Percentiles rank a stretch among this genome's conserved stretches.
Conservation (phyloP, 2,888 invertebrate species). For the Drosophila basisetae region DNA sequence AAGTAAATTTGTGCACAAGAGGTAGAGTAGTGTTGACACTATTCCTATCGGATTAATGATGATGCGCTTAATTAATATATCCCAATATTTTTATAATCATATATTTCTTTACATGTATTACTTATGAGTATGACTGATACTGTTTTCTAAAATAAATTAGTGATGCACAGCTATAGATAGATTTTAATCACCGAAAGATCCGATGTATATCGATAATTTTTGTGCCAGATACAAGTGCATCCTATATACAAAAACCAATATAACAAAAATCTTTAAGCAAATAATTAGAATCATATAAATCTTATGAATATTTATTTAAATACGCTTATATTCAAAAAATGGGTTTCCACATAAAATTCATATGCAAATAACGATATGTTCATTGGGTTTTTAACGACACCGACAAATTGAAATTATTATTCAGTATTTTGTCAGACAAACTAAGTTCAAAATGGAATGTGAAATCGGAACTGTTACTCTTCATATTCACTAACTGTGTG, state of each 20-base stretch:
- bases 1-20: neutral
- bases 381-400: neutral
- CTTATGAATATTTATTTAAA: neutral
- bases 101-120: neutral
- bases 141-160: constrained; percentile 1
- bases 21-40: neutral
- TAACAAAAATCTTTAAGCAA: neutral
- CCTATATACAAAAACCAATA: neutral
- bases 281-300: neutral
- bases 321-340: neutral
- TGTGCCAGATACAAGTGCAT: neutral
- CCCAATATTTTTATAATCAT: neutral
- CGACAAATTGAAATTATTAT: neutral
- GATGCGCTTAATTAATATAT: neutral
- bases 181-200: neutral
- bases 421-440: neutral
- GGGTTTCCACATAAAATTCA: neutral
- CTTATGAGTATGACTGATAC: neutral
- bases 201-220: constrained; percentile 1
- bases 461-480: neutral
- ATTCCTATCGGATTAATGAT: neutral
- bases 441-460: neutral
- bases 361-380: neutral
- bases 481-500: neutral
- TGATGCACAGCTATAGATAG: neutral